Conservation (phyloP, 2,797 vertebrate genomes). For the Betta splendens region DNA sequence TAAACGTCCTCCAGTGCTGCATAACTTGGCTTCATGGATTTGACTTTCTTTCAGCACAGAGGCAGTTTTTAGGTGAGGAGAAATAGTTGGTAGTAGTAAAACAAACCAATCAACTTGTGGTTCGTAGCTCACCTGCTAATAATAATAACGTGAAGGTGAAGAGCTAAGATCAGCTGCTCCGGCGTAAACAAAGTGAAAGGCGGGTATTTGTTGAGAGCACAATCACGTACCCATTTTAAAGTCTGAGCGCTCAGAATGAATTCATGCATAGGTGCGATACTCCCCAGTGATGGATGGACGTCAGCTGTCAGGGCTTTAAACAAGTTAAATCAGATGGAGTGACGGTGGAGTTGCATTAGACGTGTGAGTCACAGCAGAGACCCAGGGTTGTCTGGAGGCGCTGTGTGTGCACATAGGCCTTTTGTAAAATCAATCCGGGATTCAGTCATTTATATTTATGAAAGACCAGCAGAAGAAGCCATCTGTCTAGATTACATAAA, state of each 20-base stretch:
- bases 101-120: too few species aligned
- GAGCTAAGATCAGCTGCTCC: conserved; percentile 32
- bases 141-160: too few species aligned
- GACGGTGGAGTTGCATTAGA: not conserved
- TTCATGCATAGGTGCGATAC: conserved; percentile 12
- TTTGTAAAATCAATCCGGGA: conserved; percentile 3
- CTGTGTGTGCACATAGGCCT: conserved; percentile 2
- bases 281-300: too few species aligned
- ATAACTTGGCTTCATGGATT: too few species aligned
- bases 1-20: too few species aligned
- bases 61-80: too few species aligned
- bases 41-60: too few species aligned
- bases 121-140: too few species aligned
- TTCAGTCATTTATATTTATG: conserved; percentile 13
- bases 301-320: not conserved
- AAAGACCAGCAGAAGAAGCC: conserved; percentile 14
- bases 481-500: conserved; percentile 3
- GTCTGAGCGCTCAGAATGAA: conserved; percentile 21
- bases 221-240: too few species aligned
- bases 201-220: conserved; percentile 10
- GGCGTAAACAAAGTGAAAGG: conserved; percentile 37
- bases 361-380: not conserved
- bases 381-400: not conserved
- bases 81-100: too few species aligned
- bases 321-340: conserved; percentile 4